A percentile compares a stretch with the other conserved stretches of the same genome.
These are phyloP conservation scores for Gambusia holbrooki DNA, from an alignment of 2,113 vertebrate genomes.

Conservation along the genomic window DNA sequence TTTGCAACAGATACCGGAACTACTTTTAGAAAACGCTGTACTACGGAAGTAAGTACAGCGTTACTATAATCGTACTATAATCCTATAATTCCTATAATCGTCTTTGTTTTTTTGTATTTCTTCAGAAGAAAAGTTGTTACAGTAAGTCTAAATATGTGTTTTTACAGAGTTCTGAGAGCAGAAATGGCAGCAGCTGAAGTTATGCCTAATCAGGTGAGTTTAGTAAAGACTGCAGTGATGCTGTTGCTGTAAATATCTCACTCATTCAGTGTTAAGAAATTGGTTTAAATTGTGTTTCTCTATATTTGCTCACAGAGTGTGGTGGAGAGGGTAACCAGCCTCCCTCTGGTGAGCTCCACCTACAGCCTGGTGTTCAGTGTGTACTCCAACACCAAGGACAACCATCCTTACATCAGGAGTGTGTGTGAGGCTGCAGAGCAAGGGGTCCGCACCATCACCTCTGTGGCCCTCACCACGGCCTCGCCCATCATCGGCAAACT, in stretches of 20 bases:
- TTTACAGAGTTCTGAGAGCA: constrained; percentile 12
- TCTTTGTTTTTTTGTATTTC: not conserved
- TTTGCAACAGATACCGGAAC: not conserved
- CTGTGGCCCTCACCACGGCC: constrained; percentile 84
- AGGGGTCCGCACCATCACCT: constrained; percentile 87
- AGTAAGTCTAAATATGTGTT: not conserved
- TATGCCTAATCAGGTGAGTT: constrained; percentile 60
- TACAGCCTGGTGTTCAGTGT: constrained; percentile 85
- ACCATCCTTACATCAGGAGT: constrained; percentile 87
- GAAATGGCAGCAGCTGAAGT: constrained; percentile 65
- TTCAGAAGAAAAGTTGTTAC: not conserved
- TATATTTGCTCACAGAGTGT: constrained; percentile 81
- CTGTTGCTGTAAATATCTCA: not conserved
- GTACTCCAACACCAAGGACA: constrained; percentile 89
- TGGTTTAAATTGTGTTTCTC: not conserved
- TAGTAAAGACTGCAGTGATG: not conserved
- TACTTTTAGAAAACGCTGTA: not conserved
- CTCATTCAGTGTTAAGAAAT: not conserved
- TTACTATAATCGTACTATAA: too few species aligned
- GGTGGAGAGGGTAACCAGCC: constrained; percentile 84
- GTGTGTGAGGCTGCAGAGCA: constrained; percentile 85
- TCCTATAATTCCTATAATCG: not conserved
- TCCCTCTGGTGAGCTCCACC: constrained; percentile 92
- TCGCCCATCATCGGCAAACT: constrained; percentile 89
- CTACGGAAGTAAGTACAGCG: constrained; percentile 3